Percentiles rank a stretch among this genome's conserved stretches.
phyloP scores from a whole-genome alignment of 2,113 vertebrate species.

The Bagarius yarrelli region DNA sequence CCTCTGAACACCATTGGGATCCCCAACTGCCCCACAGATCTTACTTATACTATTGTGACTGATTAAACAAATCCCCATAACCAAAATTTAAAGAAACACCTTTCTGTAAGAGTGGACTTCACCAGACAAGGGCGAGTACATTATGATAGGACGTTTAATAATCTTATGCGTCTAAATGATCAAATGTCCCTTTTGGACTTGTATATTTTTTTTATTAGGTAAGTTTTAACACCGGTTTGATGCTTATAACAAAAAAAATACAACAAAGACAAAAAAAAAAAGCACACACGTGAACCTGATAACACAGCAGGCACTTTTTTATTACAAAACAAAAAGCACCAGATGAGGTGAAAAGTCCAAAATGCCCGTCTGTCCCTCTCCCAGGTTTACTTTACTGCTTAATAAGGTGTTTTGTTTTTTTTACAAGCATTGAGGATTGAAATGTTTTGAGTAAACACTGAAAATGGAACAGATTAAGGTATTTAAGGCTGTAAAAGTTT shows the following conservation, averaged over 20 bases:
- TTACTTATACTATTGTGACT: not conserved
- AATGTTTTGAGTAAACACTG: not conserved
- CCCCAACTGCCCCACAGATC: no score
- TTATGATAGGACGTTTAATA: not conserved
- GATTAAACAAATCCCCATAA: not conserved
- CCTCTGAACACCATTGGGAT: no score
- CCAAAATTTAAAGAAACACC: not conserved
- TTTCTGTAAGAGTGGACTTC: not conserved
- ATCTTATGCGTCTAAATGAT: not conserved
- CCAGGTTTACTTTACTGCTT: conserved; percentile 10
- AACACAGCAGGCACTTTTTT: conserved; percentile 59
- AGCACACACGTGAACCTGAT: conserved; percentile 11
- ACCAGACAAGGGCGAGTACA: not conserved
- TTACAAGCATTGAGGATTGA: not conserved
- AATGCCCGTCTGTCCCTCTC: not conserved
- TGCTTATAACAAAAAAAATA: no score
- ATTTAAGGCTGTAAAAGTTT: conserved; percentile 8
- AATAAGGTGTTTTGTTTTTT: not conserved
- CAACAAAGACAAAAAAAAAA: not conserved
- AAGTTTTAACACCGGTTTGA: not conserved
- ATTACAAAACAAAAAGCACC: conserved; percentile 67
- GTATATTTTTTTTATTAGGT: not conserved
- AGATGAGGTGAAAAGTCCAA: conserved; percentile 25
- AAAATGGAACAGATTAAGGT: not conserved
- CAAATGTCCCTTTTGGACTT: not conserved